Percentiles rank a stretch among this genome's conserved stretches.
These are phyloP conservation scores for Brachirus orientalis DNA, from an alignment of 2,113 vertebrate species.

Conservation along the genomic window DNA sequence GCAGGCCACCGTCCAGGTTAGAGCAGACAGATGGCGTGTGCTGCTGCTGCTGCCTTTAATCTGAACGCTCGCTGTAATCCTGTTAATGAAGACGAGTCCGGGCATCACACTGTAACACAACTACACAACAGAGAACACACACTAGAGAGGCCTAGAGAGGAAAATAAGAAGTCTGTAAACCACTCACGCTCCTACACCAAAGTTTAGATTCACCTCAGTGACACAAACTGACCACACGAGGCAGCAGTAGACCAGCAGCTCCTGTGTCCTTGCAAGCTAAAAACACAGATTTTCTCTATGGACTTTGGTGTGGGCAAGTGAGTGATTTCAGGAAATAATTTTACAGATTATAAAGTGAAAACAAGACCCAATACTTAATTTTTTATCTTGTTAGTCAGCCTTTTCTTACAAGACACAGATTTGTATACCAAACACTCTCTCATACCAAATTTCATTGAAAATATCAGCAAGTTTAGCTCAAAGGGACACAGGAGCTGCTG, in stretches of 20 bases:
- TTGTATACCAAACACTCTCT: too few species aligned
- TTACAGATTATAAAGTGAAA: too few species aligned
- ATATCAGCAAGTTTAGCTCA: too few species aligned
- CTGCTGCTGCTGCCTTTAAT: constrained; percentile 45
- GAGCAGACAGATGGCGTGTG: constrained; percentile 50
- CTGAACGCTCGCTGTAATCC: constrained; percentile 52
- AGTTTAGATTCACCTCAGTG: too few species aligned
- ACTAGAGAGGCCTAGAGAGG: too few species aligned
- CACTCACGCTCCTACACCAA: too few species aligned
- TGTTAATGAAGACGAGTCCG: constrained; percentile 43
- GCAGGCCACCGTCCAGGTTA: constrained; percentile 20
- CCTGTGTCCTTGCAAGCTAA: background rate
- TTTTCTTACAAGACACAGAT: too few species aligned
- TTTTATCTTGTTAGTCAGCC: too few species aligned
- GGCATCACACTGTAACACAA: background rate
- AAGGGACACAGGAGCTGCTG: too few species aligned
- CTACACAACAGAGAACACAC: background rate
- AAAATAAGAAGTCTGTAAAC: too few species aligned
- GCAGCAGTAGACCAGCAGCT: background rate
- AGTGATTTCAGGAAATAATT: background rate
- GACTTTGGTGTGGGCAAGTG: background rate
- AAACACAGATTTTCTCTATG: background rate
- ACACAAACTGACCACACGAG: background rate
- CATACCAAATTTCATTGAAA: too few species aligned
- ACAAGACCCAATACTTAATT: too few species aligned